Conservation (phyloP, 2,113 vertebrate species). For the Columba livia region DNA sequence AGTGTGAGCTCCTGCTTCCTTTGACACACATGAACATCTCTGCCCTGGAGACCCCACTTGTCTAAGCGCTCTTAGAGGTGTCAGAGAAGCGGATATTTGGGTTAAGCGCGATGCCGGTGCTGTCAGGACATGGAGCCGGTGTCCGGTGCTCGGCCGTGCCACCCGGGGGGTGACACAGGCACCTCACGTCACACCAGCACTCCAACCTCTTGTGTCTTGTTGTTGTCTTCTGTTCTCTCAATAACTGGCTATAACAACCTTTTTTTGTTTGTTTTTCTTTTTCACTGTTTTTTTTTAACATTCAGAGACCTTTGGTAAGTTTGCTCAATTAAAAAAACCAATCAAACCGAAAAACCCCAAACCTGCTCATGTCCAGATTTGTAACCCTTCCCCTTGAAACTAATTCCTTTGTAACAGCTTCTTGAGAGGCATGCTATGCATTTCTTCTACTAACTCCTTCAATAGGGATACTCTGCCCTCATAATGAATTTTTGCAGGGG, state of each 20-base stretch:
- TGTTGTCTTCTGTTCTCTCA: conserved; percentile 44
- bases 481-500: conserved; percentile 59
- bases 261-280: conserved; percentile 73
- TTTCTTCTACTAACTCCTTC: conserved; percentile 74
- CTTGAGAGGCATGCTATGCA: conserved; percentile 84
- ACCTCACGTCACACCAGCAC: neutral
- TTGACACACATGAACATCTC: neutral
- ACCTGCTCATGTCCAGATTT: conserved; percentile 69
- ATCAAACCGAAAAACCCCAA: conserved; percentile 53
- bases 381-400: conserved; percentile 76
- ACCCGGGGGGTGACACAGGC: conserved; percentile 9
- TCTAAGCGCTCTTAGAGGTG: neutral
- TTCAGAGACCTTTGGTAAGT: conserved; percentile 99
- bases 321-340: conserved; percentile 54
- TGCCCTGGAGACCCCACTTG: neutral
- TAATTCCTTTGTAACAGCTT: conserved; percentile 85
- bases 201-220: conserved; percentile 46
- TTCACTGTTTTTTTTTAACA: conserved; percentile 79
- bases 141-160: conserved; percentile 17
- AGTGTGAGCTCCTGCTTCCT: neutral
- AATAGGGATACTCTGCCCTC: conserved; percentile 54
- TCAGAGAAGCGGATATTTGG: neutral
- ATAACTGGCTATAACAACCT: conserved; percentile 52
- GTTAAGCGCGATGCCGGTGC: fast-evolving
- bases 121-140: neutral